Conservation (phyloP, 1,140 invertebrate species). For the Pseudachorutes palmiensis region DNA sequence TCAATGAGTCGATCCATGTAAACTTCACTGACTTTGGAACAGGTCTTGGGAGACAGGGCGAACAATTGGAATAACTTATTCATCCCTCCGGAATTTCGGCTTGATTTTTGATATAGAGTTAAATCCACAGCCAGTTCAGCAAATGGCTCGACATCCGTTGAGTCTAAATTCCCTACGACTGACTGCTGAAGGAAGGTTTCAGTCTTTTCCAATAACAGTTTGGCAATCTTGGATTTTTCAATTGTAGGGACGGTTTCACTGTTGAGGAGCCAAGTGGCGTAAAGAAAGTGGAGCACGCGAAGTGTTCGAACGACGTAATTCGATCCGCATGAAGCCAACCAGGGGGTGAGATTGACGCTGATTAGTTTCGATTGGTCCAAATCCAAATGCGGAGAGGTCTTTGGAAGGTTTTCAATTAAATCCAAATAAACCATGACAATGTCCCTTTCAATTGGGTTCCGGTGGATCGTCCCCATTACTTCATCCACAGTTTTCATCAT, state of each 20-base stretch:
- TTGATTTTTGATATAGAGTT: not conserved
- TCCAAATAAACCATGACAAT: constrained; percentile 16
- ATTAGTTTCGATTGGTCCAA: constrained; percentile 14
- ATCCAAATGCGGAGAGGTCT: not conserved
- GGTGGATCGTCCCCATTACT: not conserved
- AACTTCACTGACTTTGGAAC: constrained; percentile 16
- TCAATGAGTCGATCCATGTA: constrained; percentile 7
- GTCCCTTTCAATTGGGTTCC: not conserved
- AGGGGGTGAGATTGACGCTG: constrained; percentile 15
- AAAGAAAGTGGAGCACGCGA: constrained; percentile 2
- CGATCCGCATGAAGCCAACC: constrained; percentile 9
- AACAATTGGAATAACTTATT: constrained; percentile 14
- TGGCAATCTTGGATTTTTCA: not conserved
- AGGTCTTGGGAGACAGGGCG: constrained; percentile 8
- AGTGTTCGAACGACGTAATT: constrained; percentile 15
- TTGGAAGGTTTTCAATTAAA: constrained; percentile 5
- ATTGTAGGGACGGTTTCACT: not conserved
- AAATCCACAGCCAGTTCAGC: constrained; percentile 19
- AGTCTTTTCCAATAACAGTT: not conserved
- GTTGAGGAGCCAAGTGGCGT: constrained; percentile 11
- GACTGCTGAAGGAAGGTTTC: not conserved
- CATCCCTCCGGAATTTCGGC: not conserved
- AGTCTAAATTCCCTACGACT: not conserved
- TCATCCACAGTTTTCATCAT: constrained; percentile 20
- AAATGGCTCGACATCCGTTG: constrained; percentile 17